Conservation (phyloP, 2,888 invertebrate genomes). For the Tridacna crocea region DNA sequence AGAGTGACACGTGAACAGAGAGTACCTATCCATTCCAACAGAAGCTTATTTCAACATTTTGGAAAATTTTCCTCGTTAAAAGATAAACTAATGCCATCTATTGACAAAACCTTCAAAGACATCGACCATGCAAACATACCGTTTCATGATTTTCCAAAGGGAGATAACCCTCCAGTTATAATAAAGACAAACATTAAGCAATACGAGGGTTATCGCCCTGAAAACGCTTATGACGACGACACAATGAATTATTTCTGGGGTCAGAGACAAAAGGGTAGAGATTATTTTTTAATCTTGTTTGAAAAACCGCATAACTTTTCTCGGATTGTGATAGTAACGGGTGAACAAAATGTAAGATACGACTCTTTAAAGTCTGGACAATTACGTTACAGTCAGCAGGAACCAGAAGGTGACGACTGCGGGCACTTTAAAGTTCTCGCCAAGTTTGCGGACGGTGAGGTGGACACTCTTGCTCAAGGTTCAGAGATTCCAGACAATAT, state of each 20-base stretch:
- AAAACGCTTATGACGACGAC: conserved; percentile 76
- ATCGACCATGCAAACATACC: conserved; percentile 32
- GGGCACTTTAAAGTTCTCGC: conserved; percentile 1
- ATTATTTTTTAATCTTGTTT: conserved; percentile 61
- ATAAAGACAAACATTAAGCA: conserved; percentile 79
- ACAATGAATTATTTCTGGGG: conserved; percentile 61
- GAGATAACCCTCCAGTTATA: conserved; percentile 81
- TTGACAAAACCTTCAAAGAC: conserved; percentile 62
- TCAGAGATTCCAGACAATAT: conserved; percentile 31
- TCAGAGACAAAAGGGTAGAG: conserved; percentile 39
- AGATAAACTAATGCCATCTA: conserved; percentile 67
- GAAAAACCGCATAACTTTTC: conserved; percentile 56
- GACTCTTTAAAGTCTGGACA: background rate
- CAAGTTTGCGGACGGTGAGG: conserved; percentile 50
- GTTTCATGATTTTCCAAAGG: conserved; percentile 37
- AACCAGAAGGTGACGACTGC: background rate
- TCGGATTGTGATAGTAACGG: conserved; percentile 64
- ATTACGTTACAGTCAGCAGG: background rate
- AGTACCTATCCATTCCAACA: conserved; percentile 48
- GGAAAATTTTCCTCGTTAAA: conserved; percentile 68
- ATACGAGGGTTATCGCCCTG: conserved; percentile 67
- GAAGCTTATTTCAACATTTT: conserved; percentile 69
- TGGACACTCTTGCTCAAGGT: conserved; percentile 54
- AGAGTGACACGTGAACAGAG: conserved; percentile 57
- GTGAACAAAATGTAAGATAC: conserved; percentile 41